A percentile compares a stretch with the other conserved stretches of the same genome.
Conservation (phyloP, 2,113 vertebrate species). For the Osmerus eperlanus region DNA sequence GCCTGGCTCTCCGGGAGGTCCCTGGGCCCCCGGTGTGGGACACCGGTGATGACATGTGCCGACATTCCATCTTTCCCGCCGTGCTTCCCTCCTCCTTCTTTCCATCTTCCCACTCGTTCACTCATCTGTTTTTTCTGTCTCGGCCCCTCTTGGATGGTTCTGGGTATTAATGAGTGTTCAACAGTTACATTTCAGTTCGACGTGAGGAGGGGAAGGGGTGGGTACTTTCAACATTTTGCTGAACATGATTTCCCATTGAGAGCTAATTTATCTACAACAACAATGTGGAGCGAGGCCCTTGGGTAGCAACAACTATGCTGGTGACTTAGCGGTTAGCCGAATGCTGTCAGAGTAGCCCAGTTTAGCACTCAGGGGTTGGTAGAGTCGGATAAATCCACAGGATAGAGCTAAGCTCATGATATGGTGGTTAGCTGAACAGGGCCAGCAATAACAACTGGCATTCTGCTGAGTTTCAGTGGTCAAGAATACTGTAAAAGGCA, state of each 20-base stretch:
- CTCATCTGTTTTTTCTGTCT: background rate
- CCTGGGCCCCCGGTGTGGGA: conserved; percentile 2
- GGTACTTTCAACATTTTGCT: conserved; percentile 14
- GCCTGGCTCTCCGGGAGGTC: conserved; percentile 26
- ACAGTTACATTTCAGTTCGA: too few relatives aligned
- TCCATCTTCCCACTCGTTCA: background rate
- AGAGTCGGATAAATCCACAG: conserved; percentile 33
- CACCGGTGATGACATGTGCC: background rate
- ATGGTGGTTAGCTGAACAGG: conserved; percentile 25
- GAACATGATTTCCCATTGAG: conserved; percentile 7
- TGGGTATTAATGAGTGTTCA: background rate
- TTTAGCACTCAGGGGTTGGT: conserved; percentile 32
- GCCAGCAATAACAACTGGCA: background rate
- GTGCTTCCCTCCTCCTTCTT: background rate
- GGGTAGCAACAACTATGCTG: conserved; percentile 34
- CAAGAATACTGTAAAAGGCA: background rate
- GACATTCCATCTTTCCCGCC: background rate
- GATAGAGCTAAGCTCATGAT: conserved; percentile 25
- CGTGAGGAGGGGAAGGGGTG: too few relatives aligned
- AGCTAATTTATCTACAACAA: conserved; percentile 16
- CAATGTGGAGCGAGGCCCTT: conserved; percentile 5
- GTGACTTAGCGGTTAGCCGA: conserved; percentile 36
- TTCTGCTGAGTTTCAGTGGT: background rate
- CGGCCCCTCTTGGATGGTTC: background rate
- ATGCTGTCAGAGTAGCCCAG: conserved; percentile 25